Base-by-base conservation (phyloP, 1,140 invertebrate genomes). In the Bemisia tabaci region DNA sequence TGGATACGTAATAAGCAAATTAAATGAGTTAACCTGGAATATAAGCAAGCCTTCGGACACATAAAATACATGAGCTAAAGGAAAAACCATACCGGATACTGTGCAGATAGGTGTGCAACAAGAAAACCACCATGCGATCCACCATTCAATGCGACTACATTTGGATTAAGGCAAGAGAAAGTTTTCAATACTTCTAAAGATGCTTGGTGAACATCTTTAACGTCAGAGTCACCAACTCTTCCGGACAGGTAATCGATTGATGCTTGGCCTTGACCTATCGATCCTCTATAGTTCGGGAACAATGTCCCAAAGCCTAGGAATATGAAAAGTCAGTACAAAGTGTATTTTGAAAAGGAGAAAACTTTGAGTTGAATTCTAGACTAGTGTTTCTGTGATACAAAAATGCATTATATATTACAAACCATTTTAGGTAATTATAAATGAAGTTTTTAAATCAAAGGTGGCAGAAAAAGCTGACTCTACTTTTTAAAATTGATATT, bases 81-180 rank as follows among this genome's bases (percentile, higher is more conserved):
- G 64, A 59, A 64, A 64, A 27, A 69, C 58, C 80, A n/a, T 80
- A 87, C 86, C n/a, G 92, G 90, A 81, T 87, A 89, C 73, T 90
- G 87, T 1, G 87, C 92, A 75, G 88, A 88, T 1, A 97, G 77
- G 77, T 95, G 92, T 24, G 87, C 82, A 12, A 88, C 87, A 5
- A 97, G 78, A 77, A 96, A 96, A 33, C 94, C 94, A 60, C 94
- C 94, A 77, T 97, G 92, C 1, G 93, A 96, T 5, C 93, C 93
- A n/a, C 94, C 94, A 62, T 77, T 79, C 0, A 90, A 70, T 5
- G 81, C 78, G 2, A 88, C 66, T 67, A 80, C 79, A 1, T 81
- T 75, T 9, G 76, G 72, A 72, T 88, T 79, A 2, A 89, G 70
- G 71, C 77, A 80, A 0, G 81, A 73, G 70, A 80, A 84, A 48